These are phyloP conservation scores for Empidonax alnorum DNA, from an alignment of 2,113 vertebrate genomes.

Conservation along the genomic window DNA sequence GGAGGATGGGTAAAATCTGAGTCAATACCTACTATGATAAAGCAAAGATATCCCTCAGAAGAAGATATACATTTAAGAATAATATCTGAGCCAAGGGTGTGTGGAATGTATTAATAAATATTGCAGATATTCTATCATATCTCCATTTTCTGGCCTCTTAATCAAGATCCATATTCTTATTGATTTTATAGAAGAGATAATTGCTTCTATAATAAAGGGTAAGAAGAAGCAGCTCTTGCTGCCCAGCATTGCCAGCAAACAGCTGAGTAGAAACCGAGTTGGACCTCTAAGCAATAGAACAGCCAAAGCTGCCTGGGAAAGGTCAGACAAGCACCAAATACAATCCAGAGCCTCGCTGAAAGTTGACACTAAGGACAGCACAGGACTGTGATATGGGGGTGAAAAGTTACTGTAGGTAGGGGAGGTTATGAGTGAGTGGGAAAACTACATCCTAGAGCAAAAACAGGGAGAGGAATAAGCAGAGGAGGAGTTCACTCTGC, in stretches of 20 bases:
- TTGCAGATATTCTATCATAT: not conserved
- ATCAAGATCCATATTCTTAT: not conserved
- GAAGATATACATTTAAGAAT: not conserved
- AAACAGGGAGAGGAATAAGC: not conserved
- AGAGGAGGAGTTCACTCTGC: not conserved
- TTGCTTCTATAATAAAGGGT: not conserved
- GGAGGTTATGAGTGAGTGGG: not conserved
- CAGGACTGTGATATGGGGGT: not conserved
- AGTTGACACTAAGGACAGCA: not conserved
- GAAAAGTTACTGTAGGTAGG: not conserved
- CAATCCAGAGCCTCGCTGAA: not conserved
- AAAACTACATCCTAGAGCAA: not conserved
- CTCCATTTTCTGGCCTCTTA: not conserved
- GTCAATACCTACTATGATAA: not conserved
- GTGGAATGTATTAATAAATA: not conserved
- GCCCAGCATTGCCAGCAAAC: not conserved
- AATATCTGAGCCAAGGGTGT: not conserved
- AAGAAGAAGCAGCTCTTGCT: not conserved
- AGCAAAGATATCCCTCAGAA: not conserved
- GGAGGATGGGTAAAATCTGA: not conserved
- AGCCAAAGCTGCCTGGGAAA: not conserved
- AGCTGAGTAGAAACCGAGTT: not conserved
- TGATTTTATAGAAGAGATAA: not conserved
- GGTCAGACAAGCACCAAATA: not conserved
- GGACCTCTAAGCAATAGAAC: not conserved